Evolutionary conservation across 2,888 invertebrate genomes (phyloP).

Genomic region (Maniola hyperantus): DNA sequence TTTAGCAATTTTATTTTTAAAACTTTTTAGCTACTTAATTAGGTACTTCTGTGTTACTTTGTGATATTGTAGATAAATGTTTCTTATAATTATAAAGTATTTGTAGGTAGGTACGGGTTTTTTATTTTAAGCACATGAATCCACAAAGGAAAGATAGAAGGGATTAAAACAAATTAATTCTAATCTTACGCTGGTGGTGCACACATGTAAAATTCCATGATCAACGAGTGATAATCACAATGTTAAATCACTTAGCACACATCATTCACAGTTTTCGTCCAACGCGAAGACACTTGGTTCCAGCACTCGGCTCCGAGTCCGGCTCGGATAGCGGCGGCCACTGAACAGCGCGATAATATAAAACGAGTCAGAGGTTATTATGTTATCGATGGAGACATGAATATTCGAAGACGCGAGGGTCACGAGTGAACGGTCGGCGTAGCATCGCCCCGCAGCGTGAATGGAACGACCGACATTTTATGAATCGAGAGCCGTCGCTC

Average conservation of each 20-base stretch:
- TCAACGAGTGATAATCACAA: constrained; percentile 65
- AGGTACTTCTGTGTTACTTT: no score
- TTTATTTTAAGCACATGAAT: background rate
- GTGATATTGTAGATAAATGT: no score
- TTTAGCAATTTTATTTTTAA: background rate
- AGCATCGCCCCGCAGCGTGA: constrained; percentile 77
- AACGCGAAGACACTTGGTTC: constrained; percentile 69
- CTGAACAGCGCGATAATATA: constrained; percentile 78
- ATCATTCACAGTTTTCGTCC: constrained; percentile 67
- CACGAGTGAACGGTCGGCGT: constrained; percentile 78
- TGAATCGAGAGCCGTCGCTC: constrained; percentile 79
- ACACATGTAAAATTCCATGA: constrained; percentile 67
- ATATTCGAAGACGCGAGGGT: constrained; percentile 82
- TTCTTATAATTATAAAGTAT: no score
- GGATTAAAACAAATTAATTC: constrained; percentile 49
- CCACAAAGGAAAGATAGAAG: constrained; percentile 14
- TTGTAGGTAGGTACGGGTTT: background rate
- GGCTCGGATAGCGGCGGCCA: constrained; percentile 67
- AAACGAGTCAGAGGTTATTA: constrained; percentile 80
- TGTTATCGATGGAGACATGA: constrained; percentile 81
- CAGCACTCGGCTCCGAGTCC: constrained; percentile 74
- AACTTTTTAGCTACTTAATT: background rate
- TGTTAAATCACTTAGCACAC: constrained; percentile 72
- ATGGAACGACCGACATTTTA: constrained; percentile 81
- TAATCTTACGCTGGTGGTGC: constrained; percentile 69